Conservation (phyloP, 2,888 invertebrate species). For the Rhagonycha lutea region DNA sequence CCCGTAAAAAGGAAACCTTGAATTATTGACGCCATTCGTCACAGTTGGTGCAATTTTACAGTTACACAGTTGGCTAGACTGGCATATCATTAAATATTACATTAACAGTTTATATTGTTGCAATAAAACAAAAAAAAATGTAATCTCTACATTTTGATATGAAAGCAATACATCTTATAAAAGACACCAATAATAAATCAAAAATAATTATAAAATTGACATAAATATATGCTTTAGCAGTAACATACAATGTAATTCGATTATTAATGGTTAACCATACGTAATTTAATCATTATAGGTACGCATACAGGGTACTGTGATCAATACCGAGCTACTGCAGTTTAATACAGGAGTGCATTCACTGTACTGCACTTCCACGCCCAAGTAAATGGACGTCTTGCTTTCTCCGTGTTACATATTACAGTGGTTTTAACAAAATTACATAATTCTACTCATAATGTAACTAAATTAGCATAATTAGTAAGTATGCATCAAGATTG, state of each 20-base stretch:
- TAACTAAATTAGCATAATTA: background rate
- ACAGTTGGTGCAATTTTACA: conserved; percentile 26
- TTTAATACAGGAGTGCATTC: conserved; percentile 20
- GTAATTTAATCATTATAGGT: background rate
- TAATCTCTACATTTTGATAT: background rate
- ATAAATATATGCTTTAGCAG: background rate
- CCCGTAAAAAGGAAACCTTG: conserved; percentile 5
- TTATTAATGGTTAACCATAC: background rate
- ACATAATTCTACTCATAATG: background rate
- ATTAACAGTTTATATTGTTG: background rate
- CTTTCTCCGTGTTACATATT: background rate
- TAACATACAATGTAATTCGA: background rate
- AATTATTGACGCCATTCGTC: conserved; percentile 26
- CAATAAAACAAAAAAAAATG: background rate
- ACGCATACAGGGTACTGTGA: conserved; percentile 10
- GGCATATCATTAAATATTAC: conserved; percentile 21
- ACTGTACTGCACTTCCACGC: conserved; percentile 25
- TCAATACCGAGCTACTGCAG: conserved; percentile 27
- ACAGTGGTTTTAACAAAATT: background rate
- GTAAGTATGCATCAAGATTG: background rate
- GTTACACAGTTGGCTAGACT: conserved; percentile 23
- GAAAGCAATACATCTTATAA: background rate
- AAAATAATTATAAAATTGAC: background rate
- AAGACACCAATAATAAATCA: background rate
- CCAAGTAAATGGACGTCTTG: conserved; percentile 3